Evolutionary conservation across 1,140 invertebrate genomes (phyloP).

Genomic region (Pseudobourletiella spinata): DNA sequence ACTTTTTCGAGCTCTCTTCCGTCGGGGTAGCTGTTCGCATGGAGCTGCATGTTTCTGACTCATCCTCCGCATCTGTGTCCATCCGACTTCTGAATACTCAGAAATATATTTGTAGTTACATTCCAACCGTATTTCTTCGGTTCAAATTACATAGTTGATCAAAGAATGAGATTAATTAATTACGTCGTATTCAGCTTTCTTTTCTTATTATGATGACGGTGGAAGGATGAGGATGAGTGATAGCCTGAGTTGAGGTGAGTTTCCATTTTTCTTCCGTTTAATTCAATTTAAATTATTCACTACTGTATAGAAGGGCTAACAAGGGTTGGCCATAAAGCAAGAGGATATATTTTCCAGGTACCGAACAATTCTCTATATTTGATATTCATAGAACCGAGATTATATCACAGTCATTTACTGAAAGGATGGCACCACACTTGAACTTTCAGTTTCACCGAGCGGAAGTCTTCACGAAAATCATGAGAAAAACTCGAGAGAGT

Average conservation of each 20-base stretch:
- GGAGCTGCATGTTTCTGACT: conserved; percentile 26
- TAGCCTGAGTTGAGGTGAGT: neutral
- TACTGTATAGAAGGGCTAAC: neutral
- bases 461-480: too few species aligned
- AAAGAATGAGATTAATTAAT: neutral
- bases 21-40: conserved; percentile 19
- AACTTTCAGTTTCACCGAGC: too few species aligned
- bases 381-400: too few species aligned
- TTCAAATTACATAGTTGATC: neutral
- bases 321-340: too few species aligned
- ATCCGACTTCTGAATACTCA: neutral
- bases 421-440: too few species aligned
- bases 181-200: neutral
- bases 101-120: neutral
- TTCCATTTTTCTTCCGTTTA: neutral
- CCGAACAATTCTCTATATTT: too few species aligned
- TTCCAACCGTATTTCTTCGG: too few species aligned
- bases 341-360: too few species aligned
- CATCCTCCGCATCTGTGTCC: conserved; percentile 21
- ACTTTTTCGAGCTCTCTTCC: conserved; percentile 31
- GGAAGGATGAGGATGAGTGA: neutral
- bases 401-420: too few species aligned
- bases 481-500: too few species aligned
- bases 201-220: neutral
- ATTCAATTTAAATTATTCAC: neutral